Conservation (phyloP, 2,113 vertebrate genomes). For the Phoenicopterus ruber region DNA sequence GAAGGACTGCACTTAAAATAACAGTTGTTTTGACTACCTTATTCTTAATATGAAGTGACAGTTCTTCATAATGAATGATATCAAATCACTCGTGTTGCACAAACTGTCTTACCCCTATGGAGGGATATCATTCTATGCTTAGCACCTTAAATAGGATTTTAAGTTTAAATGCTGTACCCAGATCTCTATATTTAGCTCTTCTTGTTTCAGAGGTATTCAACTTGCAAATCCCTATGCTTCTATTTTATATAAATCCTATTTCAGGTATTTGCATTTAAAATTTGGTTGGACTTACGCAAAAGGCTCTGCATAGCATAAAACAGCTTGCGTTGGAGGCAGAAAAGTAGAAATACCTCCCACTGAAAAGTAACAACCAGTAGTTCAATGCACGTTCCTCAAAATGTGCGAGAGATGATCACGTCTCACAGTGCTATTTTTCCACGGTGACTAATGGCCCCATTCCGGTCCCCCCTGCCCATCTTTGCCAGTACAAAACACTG, state of each 20-base stretch:
- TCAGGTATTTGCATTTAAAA: constrained; percentile 12
- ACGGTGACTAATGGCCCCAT: background rate
- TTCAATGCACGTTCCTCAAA: background rate
- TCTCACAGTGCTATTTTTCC: background rate
- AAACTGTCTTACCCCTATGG: background rate
- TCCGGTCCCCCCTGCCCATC: background rate
- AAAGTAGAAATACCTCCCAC: background rate
- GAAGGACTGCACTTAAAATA: background rate
- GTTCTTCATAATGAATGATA: background rate
- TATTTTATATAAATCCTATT: background rate
- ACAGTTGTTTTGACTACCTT: background rate
- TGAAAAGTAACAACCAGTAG: background rate
- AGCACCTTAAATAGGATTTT: background rate
- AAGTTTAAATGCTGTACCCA: background rate
- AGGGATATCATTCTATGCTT: background rate
- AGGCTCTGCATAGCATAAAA: background rate
- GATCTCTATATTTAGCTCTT: background rate
- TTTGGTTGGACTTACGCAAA: background rate
- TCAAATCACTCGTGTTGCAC: background rate
- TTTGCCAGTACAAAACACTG: background rate
- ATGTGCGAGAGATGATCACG: background rate
- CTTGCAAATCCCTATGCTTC: background rate
- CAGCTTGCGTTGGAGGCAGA: background rate
- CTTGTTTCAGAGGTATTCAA: background rate
- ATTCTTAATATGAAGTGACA: background rate